Base-by-base conservation (phyloP, 2,888 invertebrate genomes). In the Drosophila subsilvestris region DNA sequence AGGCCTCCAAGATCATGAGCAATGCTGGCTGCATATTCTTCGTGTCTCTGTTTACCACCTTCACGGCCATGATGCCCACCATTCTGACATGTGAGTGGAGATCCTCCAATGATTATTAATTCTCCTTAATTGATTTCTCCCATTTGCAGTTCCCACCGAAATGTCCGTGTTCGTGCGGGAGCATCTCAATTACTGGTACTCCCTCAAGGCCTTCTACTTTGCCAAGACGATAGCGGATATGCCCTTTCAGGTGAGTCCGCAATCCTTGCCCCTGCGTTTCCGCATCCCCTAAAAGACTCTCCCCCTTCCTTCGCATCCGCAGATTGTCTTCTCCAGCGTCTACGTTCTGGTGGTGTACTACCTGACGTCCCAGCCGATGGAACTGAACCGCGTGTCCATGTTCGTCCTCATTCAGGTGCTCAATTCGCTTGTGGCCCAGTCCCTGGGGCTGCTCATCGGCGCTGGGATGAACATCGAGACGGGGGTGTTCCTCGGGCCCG, bases 51-150 rank as follows among this genome's bases (percentile, higher is more conserved):
- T 99, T 99, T 92, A 96, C 98, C 79, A 98, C 98, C 96, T 99
- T 98, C 92, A 98, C 98, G 58, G 98, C 98, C 55, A 97, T 99
- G 96, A 99, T 99, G 98, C 98, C 98, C 76, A 99, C 98, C 55
- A 98, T 99, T 89, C 94, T 98, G 87, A 98, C 99, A 90, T 99
- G 98, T 98, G 93, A 96, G 97, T 95, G 9, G 20, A 7, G 22
- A 3, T 6, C n/a, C n/a, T 37, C 7, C 14, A 12, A 12, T 32
- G 5, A 32, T 56, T 7, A 4, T 17, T 56, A 25, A 25, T 25
- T 44, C 5, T 25, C 6, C 5, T 25, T 20, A 20, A 56, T 80
- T 55, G 14, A 12, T 18, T 43, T 53, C n/a, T 53, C 17, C 17
- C 1, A 6, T 17, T 29, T 94, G 9, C 93, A 98, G 98, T 98